Conservation (phyloP, 1,140 invertebrate species). For the Eubasilissa regina region DNA sequence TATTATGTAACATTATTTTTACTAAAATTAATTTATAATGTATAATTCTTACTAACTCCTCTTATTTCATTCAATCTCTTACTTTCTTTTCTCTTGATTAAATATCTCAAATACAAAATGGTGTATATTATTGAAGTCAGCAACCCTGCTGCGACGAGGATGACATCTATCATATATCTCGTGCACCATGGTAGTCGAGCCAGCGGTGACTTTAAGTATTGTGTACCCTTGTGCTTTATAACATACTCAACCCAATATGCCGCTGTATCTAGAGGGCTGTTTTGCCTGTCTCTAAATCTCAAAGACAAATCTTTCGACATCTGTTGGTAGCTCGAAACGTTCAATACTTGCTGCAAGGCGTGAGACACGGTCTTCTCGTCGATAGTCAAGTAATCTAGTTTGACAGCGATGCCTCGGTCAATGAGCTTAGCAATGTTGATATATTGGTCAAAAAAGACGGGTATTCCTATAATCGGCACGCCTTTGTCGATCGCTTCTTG, state of each 20-base stretch:
- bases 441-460: constrained; percentile 75
- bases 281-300: constrained; percentile 67
- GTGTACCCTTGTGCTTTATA: constrained; percentile 73
- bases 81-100: not conserved
- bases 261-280: constrained; percentile 67
- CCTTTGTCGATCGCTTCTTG: constrained; percentile 76
- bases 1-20: no score
- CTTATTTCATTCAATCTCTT: not conserved
- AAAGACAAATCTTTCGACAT: constrained; percentile 62
- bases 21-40: no score
- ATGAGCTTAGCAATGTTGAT: constrained; percentile 61
- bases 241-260: constrained; percentile 75
- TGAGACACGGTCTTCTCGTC: constrained; percentile 57
- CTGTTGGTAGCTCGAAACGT: constrained; percentile 62
- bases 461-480: constrained; percentile 77
- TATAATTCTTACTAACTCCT: no score
- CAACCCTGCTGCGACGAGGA: constrained; percentile 53
- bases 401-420: constrained; percentile 47
- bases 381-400: constrained; percentile 62
- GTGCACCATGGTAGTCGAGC: constrained; percentile 71
- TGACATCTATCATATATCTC: constrained; percentile 74
- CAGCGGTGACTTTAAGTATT: constrained; percentile 71
- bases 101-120: constrained; percentile 12
- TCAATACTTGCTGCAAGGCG: constrained; percentile 60
- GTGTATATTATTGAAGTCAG: not conserved